A percentile compares a stretch with the other conserved stretches of the same genome.
Conservation (phyloP, 2,113 vertebrate species). For the Platichthys stellatus region DNA sequence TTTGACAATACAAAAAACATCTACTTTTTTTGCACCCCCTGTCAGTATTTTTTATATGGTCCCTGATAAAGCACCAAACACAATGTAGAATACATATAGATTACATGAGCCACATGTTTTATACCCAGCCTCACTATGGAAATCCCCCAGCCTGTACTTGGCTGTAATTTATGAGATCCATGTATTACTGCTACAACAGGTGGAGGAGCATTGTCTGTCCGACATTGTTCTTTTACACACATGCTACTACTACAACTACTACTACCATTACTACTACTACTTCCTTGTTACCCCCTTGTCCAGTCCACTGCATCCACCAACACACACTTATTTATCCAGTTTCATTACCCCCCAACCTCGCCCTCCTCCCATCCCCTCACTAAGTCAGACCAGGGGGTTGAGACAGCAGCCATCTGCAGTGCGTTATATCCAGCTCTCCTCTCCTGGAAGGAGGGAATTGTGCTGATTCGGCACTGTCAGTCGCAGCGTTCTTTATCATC, state of each 20-base stretch:
- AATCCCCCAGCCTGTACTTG: not conserved
- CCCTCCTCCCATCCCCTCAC: slow-evolving; percentile 43
- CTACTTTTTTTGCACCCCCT: too few relatives aligned
- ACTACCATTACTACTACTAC: not conserved
- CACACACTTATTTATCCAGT: slow-evolving; percentile 35
- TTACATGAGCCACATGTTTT: not conserved
- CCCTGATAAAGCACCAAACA: not conserved
- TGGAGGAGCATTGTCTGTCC: slow-evolving; percentile 14
- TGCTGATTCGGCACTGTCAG: slow-evolving; percentile 78
- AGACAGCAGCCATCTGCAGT: slow-evolving; percentile 84
- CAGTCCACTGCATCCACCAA: slow-evolving; percentile 20
- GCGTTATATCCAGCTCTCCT: slow-evolving; percentile 73
- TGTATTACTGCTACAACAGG: slow-evolving; percentile 12
- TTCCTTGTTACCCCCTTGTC: slow-evolving; percentile 10
- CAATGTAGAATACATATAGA: not conserved
- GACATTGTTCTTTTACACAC: slow-evolving; percentile 15
- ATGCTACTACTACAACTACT: not conserved
- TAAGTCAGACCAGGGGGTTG: slow-evolving; percentile 75
- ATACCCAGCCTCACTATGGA: not conserved
- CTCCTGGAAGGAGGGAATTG: slow-evolving; percentile 61
- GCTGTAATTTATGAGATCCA: too few relatives aligned
- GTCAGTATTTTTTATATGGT: not conserved
- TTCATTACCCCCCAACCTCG: slow-evolving; percentile 54
- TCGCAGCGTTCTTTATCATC: slow-evolving; percentile 68
- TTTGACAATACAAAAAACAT: not conserved